Evolutionary conservation across 2,888 invertebrate genomes (phyloP).

Genomic region (Tetanocera ferruginea): DNA sequence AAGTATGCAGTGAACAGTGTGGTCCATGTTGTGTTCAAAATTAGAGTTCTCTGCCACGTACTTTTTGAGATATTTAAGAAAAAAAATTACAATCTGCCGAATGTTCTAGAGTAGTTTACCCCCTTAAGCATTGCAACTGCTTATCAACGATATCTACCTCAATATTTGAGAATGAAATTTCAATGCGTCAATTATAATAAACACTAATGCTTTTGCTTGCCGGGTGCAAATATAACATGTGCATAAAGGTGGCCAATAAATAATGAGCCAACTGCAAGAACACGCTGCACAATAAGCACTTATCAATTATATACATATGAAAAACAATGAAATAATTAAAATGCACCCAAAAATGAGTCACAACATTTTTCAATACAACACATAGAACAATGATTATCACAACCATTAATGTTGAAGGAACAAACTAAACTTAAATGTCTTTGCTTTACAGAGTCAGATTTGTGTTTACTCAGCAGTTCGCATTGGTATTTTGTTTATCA

Average conservation of each 20-base stretch:
- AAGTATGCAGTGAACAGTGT: too few relatives aligned
- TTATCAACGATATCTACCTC: too few relatives aligned
- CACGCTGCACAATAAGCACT: neutral
- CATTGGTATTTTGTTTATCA: slow-evolving; percentile 20
- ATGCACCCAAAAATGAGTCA: slow-evolving; percentile 7
- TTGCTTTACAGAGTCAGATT: neutral
- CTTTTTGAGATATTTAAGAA: neutral
- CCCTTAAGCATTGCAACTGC: neutral
- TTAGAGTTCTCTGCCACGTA: too few relatives aligned
- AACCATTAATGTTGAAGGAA: neutral
- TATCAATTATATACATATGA: neutral
- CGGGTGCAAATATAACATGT: neutral
- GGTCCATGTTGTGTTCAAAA: too few relatives aligned
- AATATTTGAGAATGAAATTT: too few relatives aligned
- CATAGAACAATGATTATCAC: neutral
- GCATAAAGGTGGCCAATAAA: neutral
- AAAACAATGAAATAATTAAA: neutral
- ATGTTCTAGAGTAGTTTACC: neutral
- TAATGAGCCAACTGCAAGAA: neutral
- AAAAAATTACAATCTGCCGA: neutral
- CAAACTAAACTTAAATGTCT: neutral
- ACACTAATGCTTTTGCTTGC: neutral
- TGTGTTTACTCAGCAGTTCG: slow-evolving; percentile 45
- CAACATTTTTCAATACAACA: neutral
- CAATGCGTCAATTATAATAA: too few relatives aligned